phyloP scores from a whole-genome alignment of 92 coral and sea anemone species.

The Siderastrea siderea region DNA sequence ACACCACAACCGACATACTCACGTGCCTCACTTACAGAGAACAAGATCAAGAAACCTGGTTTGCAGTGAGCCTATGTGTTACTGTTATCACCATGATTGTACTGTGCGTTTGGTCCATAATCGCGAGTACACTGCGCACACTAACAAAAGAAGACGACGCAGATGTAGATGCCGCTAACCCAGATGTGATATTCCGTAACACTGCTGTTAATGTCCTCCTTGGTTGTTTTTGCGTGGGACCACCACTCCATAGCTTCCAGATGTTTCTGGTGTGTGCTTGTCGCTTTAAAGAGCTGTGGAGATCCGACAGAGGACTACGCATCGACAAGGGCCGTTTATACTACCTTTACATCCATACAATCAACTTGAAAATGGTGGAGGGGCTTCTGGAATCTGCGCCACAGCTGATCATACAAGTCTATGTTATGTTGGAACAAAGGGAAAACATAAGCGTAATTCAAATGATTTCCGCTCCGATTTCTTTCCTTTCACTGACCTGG shows the following conservation, averaged over 20 bases:
- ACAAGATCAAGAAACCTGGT: background rate
- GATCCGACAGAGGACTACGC: slow-evolving; percentile 8
- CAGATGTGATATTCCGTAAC: slow-evolving; percentile 39
- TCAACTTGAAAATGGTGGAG: slow-evolving; percentile 44
- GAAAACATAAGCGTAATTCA: background rate
- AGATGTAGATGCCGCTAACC: slow-evolving; percentile 4
- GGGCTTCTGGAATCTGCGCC: slow-evolving; percentile 47
- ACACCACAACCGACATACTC: slow-evolving; percentile 33
- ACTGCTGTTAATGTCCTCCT: slow-evolving; percentile 11
- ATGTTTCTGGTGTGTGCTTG: slow-evolving; percentile 38
- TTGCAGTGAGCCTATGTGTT: slow-evolving; percentile 34
- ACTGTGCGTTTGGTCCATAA: slow-evolving; percentile 35
- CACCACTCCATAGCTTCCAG: slow-evolving; percentile 42
- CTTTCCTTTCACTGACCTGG: slow-evolving; percentile 29
- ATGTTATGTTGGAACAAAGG: slow-evolving; percentile 17
- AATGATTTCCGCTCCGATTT: slow-evolving; percentile 26
- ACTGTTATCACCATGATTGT: slow-evolving; percentile 5
- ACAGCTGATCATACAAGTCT: slow-evolving; percentile 42
- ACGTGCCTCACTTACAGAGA: slow-evolving; percentile 9
- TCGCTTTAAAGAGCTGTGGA: slow-evolving; percentile 36
- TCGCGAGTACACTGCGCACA: slow-evolving; percentile 35
- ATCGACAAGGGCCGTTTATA: slow-evolving; percentile 44
- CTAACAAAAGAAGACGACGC: slow-evolving; percentile 14
- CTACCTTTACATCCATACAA: slow-evolving; percentile 41
- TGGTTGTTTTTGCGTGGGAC: slow-evolving; percentile 33